Conservation (phyloP, 2,888 invertebrate genomes). For the Oscheius sp. region DNA sequence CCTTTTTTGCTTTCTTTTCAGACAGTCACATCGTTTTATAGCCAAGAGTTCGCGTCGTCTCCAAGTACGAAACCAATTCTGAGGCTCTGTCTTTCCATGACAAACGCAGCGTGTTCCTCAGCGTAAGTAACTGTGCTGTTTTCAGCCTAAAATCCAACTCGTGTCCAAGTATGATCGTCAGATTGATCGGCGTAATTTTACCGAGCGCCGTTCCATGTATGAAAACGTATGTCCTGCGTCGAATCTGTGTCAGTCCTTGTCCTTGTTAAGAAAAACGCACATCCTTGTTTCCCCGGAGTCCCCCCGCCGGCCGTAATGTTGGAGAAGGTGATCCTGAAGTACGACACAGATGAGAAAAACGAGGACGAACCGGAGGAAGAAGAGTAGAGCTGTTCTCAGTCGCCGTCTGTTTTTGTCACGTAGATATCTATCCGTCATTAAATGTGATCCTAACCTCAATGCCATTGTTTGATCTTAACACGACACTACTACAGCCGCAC, state of each 20-base stretch:
- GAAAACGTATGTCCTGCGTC: constrained; percentile 61
- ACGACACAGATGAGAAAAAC: constrained; percentile 51
- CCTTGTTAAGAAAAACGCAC: constrained; percentile 63
- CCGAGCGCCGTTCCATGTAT: constrained; percentile 69
- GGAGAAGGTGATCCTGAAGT: constrained; percentile 53
- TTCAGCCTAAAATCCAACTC: constrained; percentile 92
- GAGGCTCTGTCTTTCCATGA: constrained; percentile 82
- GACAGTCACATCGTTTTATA: constrained; percentile 40
- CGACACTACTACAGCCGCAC: no score
- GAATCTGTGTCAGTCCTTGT: not conserved
- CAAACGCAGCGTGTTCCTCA: constrained; percentile 45
- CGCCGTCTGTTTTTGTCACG: constrained; percentile 3
- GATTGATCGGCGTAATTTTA: constrained; percentile 85
- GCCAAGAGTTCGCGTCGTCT: constrained; percentile 98
- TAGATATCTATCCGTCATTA: not conserved
- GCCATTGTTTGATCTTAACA: no score
- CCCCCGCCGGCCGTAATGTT: constrained; percentile 67
- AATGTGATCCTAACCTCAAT: not conserved
- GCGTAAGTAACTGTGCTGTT: constrained; percentile 43
- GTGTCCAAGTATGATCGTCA: constrained; percentile 98
- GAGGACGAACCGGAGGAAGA: constrained; percentile 30
- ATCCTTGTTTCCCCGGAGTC: constrained; percentile 71
- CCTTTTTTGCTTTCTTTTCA: not conserved
- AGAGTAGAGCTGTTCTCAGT: constrained; percentile 2
- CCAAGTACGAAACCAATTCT: constrained; percentile 96